phyloP scores from a whole-genome alignment of 2,888 invertebrate species.

The Tenodera sinensis region DNA sequence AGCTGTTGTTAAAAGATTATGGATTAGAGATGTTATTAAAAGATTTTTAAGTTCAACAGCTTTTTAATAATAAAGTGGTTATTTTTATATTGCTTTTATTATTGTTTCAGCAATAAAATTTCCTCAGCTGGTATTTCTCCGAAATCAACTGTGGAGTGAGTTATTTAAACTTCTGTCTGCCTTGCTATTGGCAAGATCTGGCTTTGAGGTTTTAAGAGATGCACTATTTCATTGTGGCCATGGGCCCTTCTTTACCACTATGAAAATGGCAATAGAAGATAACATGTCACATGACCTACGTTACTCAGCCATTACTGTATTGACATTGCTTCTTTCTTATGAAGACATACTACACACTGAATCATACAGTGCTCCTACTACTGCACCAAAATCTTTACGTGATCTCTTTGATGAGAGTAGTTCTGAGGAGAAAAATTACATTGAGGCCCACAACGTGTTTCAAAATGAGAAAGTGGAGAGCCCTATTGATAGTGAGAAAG shows the following conservation, averaged over 20 bases:
- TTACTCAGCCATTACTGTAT: conserved; percentile 40
- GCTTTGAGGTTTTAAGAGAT: conserved; percentile 37
- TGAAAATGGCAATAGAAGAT: conserved; percentile 37
- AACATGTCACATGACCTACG: conserved; percentile 38
- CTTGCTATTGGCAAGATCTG: conserved; percentile 37
- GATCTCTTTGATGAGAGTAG: conserved; percentile 8
- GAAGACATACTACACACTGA: conserved; percentile 37
- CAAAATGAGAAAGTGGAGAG: not conserved
- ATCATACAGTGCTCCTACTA: not conserved
- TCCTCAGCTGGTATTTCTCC: conserved; percentile 45
- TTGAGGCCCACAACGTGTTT: not conserved
- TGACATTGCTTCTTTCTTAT: conserved; percentile 40
- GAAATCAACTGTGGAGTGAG: conserved; percentile 50
- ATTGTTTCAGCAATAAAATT: conserved; percentile 40
- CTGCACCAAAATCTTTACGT: not conserved
- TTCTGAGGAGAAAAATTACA: not conserved
- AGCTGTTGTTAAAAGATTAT: too few relatives aligned
- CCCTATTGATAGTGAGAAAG: not conserved
- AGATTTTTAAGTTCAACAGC: too few relatives aligned
- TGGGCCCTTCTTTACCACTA: conserved; percentile 36
- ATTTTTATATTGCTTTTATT: not conserved
- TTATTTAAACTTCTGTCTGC: conserved; percentile 48
- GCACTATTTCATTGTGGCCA: conserved; percentile 38
- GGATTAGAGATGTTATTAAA: too few relatives aligned
- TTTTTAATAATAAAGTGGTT: too few relatives aligned